Base-by-base conservation (phyloP, 2,888 invertebrate genomes). In the Sturmia bella region DNA sequence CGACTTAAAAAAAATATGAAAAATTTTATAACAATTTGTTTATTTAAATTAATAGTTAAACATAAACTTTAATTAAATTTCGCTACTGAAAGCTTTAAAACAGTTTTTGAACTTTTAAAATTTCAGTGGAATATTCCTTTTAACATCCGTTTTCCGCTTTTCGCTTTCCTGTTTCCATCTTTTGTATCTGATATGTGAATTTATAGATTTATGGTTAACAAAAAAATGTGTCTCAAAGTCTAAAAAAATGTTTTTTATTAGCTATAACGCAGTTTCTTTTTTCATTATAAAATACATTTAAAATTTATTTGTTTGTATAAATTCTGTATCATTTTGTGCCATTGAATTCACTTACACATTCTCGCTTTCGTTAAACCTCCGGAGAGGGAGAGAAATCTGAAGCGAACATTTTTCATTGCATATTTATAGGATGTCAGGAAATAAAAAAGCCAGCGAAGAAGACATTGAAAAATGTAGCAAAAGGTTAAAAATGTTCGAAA, bases 81-180 rank as follows among this genome's bases (percentile, higher is more conserved):
- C n/a, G n/a, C n/a, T n/a, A n/a, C n/a, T n/a, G n/a, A n/a, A n/a
- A n/a, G n/a, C n/a, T n/a, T n/a, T n/a, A n/a, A n/a, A 32, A 32
- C 5, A 32, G 32, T 32, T 32, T 3, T 32, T 32, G 1, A 32
- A 7, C 32, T 68, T 21, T 41, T 7, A 54, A 5, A 11, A 54
- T 13, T 37, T 21, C 15, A n/a, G 1, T 32, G 19, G 32, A 52
- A 32, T 39, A 6, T 6, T 66, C 73, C 61, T 39, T 32, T 64
- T 68, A 12, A 15, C 57, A 69, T 75, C 59, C 69, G 63, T 64
- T 59, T 75, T n/a, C n/a, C n/a, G n/a, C n/a, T n/a, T n/a, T n/a
- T n/a, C n/a, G n/a, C n/a, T n/a, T n/a, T 69, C 52, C 68, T 68
- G 68, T 79, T 75, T 80, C 64, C 75, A 68, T 17, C 69, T 56